Evolutionary conservation across 2,888 invertebrate genomes (phyloP), one percentile per base, ranked within the genome.

Genomic region (Acanthococcus lagerstroemiae): DNA sequence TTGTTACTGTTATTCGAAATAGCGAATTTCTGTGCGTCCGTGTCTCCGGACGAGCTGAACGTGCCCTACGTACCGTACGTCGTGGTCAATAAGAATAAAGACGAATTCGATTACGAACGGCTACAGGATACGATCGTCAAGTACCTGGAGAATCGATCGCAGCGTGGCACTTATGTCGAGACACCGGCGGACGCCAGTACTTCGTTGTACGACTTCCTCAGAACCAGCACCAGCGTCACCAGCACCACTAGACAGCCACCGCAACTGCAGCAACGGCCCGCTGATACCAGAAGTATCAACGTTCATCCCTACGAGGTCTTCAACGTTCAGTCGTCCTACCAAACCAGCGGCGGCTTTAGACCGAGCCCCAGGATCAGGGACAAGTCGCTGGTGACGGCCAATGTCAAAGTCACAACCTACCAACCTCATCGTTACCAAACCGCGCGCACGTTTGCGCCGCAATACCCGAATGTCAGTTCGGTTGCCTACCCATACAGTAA

Each of bases 351-450:
- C 21, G 52, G 21, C 4, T 50, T 26, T 19, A 55, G 27, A 9
- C 52, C 63, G 54, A 24, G 19, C 15, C n/a, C 48, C 19, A 12
- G 9, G 6, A 37, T 37, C n/a, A 52, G 24, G 24, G 52, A 17
- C 21, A 52, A 52, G 6, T 22, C 52, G 19, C 9, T 24, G 24
- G 52, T 52, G 24, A 52, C 52, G 22, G 52, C 52, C 15, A 52
- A 1, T 15, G 52, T 52, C 52, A 52, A 52, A 58, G 48, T 67
- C 65, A 67, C 68, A 55, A 46, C 68, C 37, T 67, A 67, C 55
- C 67, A 67, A 27, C 60, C 67, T 46, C 57, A 65, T 45, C 44
- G 24, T n/a, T 58, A 67, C n/a, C 21, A 37, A 66, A 67, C 58
- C 45, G 63, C 58, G 27, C 37, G 44, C 12, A 1, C 44, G 15